A percentile compares a stretch with the other conserved stretches of the same genome.
phyloP scores from a whole-genome alignment of 1,140 invertebrate genomes.

The Drosophila nannoptera region DNA sequence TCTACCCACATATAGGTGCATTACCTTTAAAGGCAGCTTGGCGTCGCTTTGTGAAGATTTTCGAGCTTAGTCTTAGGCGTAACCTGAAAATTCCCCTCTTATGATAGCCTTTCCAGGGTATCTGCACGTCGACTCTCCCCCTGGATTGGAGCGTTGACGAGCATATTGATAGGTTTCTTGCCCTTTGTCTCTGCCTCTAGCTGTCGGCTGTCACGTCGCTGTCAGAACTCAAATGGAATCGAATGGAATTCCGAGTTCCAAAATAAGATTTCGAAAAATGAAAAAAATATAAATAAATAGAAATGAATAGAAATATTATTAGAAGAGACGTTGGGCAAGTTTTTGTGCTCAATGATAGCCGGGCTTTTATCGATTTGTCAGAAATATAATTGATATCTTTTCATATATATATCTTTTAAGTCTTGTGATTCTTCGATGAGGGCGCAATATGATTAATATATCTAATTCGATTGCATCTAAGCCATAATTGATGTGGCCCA shows the following conservation, averaged over 20 bases:
- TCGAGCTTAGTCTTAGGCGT: not conserved
- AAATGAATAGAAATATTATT: too few species aligned
- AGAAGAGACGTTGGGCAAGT: too few species aligned
- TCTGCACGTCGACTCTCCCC: not conserved
- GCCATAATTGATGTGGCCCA: conserved; percentile 54
- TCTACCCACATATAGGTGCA: too few species aligned
- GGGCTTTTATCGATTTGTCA: not conserved
- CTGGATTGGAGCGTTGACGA: not conserved
- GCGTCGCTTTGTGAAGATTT: too few species aligned
- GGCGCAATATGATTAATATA: conserved; percentile 64
- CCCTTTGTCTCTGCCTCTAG: not conserved
- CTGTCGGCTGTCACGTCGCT: not conserved
- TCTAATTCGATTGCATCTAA: conserved; percentile 67
- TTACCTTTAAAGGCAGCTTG: too few species aligned
- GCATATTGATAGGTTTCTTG: conserved; percentile 1
- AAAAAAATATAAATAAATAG: too few species aligned
- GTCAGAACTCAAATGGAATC: too few species aligned
- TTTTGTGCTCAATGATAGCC: not conserved
- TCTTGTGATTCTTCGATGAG: conserved; percentile 69
- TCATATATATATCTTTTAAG: conserved; percentile 60
- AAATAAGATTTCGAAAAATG: too few species aligned
- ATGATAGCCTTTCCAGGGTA: not conserved
- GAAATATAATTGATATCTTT: conserved; percentile 29
- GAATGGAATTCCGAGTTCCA: too few species aligned
- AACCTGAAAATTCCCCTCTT: not conserved